Evolutionary conservation across 2,797 vertebrate species (phyloP), one percentile per base, ranked within the genome.

Genomic region (Molossus alvarezi): DNA sequence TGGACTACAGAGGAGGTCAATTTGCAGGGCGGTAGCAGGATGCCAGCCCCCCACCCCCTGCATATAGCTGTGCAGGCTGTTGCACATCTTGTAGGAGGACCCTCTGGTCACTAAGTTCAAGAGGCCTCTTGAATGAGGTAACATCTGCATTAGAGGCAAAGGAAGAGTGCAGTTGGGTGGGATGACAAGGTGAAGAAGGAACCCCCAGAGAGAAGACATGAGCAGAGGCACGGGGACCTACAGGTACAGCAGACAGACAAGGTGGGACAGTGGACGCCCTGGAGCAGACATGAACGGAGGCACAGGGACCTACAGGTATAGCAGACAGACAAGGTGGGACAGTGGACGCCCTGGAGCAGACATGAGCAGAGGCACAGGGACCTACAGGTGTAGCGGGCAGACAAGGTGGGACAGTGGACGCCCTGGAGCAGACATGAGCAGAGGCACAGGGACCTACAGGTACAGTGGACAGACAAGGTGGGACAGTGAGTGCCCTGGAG

Each of bases 21-120:
- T 1, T 14, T 25, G 13, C 18, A 4, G 51, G 57, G 55, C 4
- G 58, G 60, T 33, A 51, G 29, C n/a, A 25, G 53, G 53, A 37
- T 58, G 53, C 76, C 21, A 7, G 4, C 51, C 29, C 20, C 29
- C 48, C 1, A 29, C 3, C 75, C 29, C 8, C n/a, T 5, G 1
- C 33, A 11, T 1, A 55, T 1, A 15, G 48, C 27, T 6, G 14
- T 15, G 45, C 2, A 0, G 45, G 14, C 60, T 21, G 21, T 2
- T 1, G 21, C n/a, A 64, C 12, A 18, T 8, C 41, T 15, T 5
- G 7, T 1, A 15, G 58, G 33, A 81, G 29, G 72, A 76, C 73
- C 23, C 9, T 37, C 75, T 55, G 53, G 11, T 6, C 3, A 5
- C n/a, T 2, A 33, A n/a, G 5, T 11, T 6, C 14, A 90, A 80